Base-by-base conservation (phyloP, 2,888 invertebrate species). In the Acanthosepion pharaonis region DNA sequence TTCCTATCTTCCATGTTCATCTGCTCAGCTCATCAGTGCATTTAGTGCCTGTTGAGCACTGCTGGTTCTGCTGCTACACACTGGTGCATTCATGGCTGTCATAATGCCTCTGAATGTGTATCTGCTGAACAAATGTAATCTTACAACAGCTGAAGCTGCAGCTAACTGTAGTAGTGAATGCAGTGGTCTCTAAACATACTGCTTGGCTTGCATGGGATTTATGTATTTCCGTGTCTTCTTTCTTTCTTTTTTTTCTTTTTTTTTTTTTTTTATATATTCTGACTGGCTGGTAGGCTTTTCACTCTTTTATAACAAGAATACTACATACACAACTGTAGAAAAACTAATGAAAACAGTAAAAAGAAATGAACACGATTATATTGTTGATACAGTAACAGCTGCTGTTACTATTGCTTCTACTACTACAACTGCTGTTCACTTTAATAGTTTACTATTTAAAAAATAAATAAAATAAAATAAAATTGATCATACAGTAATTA, bases 181-280 rank as follows among this genome's bases (percentile, higher is more conserved):
- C 53, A 93, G 33, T 51, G 93, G 93, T 55, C 33, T 93, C 93
- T 55, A 93, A 93, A 42, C 53, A 20, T 55, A 25, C 55, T 53
- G 51, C 93, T 93, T 20, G 51, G 28, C n/a, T n/a, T 51, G 33
- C n/a, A 51, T 55, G 33, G 48, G 33, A 93, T 93, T 18, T 93
- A n/a, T 23, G 28, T 15, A 78, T n/a, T 28, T 25, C 64, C 0
- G 11, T 28, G 5, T 28, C 0, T 64, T 28, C 9, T 9, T 11
- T 11, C n/a, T 6, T 11, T 28, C 25, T 5, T 9, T 28, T 25
- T 28, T 6, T 28, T 25, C 1, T 33, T 33, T 11, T 28, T 20
- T 5, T 9, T 9, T 25, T 28, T 25, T 28, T 25, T 28, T 25
- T 64, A 8, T 25, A n/a, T n/a, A 28, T 78, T n/a, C 78, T 78